Conservation (phyloP, 2,113 vertebrate species). For the Tyto alba region DNA sequence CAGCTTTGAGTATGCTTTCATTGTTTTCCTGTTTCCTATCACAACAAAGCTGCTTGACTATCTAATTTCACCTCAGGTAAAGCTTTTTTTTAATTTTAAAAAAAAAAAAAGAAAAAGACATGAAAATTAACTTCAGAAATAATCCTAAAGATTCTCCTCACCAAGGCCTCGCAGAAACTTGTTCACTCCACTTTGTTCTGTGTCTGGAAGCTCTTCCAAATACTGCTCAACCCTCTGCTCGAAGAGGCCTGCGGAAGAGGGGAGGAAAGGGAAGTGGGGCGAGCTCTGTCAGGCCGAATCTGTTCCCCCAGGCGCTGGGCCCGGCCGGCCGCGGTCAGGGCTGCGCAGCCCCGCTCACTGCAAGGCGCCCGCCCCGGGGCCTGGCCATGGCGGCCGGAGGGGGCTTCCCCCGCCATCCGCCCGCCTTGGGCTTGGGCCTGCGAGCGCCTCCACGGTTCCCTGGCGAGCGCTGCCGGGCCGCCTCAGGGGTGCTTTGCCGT, state of each 20-base stretch:
- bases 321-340: too few species aligned
- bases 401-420: too few species aligned
- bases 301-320: too few species aligned
- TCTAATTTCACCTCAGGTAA: not conserved
- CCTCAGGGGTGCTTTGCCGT: rapidly evolving
- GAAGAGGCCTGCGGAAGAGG: slow-evolving; percentile 81
- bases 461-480: not conserved
- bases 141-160: slow-evolving; percentile 60
- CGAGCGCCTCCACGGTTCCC: too few species aligned
- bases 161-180: slow-evolving; percentile 96
- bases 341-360: too few species aligned
- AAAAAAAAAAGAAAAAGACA: rapidly evolving
- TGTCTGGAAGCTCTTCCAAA: slow-evolving; percentile 95
- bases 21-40: not conserved
- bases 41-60: not conserved
- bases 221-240: slow-evolving; percentile 97
- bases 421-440: too few species aligned
- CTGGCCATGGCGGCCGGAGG: too few species aligned
- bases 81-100: not conserved
- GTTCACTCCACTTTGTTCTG: slow-evolving; percentile 97
- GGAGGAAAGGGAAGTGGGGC: rapidly evolving
- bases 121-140: not conserved
- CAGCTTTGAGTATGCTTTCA: not conserved
- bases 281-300: rapidly evolving
- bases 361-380: too few species aligned